Percentiles rank a stretch among this genome's conserved stretches.
Conservation (phyloP, 1,140 invertebrate species). For the Drosophila equinoxialis region DNA sequence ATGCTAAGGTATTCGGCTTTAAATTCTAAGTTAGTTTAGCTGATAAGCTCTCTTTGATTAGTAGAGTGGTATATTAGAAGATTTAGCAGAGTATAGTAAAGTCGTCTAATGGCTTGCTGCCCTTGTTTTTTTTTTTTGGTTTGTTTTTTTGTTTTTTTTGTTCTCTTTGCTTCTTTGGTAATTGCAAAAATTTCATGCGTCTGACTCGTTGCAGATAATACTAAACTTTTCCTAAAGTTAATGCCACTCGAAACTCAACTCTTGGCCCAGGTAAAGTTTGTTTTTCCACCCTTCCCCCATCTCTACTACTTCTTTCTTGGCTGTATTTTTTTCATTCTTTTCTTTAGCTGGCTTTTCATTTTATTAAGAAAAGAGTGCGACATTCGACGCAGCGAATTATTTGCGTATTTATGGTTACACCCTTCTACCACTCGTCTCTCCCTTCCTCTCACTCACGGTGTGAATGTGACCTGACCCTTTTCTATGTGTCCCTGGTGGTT, state of each 20-base stretch:
- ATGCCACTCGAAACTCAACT: constrained; percentile 59
- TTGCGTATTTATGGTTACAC: constrained; percentile 75
- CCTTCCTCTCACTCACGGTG: neutral
- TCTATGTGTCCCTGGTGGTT: constrained; percentile 26
- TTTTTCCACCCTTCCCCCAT: constrained; percentile 7
- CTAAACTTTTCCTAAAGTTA: constrained; percentile 63
- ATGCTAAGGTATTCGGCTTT: too few species aligned
- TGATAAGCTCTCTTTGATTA: too few species aligned
- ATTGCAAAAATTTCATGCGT: constrained; percentile 71
- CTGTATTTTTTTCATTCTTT: constrained; percentile 1
- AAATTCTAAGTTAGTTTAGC: too few species aligned
- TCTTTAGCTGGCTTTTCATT: constrained; percentile 9
- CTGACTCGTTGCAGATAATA: constrained; percentile 71
- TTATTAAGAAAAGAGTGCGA: constrained; percentile 62
- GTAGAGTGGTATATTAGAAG: too few species aligned
- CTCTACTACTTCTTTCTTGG: neutral
- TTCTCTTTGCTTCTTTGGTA: constrained; percentile 38
- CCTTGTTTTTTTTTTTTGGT: neutral
- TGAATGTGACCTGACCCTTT: constrained; percentile 11
- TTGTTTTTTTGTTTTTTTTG: neutral
- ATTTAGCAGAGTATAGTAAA: too few species aligned
- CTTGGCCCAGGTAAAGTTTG: constrained; percentile 53
- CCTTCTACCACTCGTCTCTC: constrained; percentile 20
- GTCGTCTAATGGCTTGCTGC: too few species aligned
- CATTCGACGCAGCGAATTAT: constrained; percentile 57